phyloP scores from a whole-genome alignment of 2,888 invertebrate species.

The Meloe dianella region DNA sequence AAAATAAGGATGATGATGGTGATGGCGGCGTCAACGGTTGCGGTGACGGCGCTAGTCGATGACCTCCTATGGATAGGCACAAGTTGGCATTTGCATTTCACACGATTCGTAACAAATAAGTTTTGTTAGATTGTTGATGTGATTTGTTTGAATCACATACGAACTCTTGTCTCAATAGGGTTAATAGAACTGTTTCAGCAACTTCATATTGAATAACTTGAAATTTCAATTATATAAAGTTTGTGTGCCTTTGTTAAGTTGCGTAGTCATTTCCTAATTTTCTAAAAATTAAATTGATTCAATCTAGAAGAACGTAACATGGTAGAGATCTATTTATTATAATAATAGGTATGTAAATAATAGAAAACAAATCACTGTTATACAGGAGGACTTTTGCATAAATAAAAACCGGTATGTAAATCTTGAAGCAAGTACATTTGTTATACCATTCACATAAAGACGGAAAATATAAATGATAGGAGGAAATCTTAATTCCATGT shows the following conservation, averaged over 20 bases:
- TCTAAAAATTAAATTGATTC: no score
- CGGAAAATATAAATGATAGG: slow-evolving; percentile 46
- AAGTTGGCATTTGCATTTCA: slow-evolving; percentile 7
- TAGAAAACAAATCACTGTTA: slow-evolving; percentile 6
- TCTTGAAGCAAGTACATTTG: slow-evolving; percentile 42
- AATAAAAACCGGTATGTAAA: slow-evolving; percentile 45
- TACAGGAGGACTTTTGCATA: slow-evolving; percentile 43
- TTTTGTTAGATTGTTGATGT: slow-evolving; percentile 11
- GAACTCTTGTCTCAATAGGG: slow-evolving; percentile 17
- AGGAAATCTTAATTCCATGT: slow-evolving; percentile 49
- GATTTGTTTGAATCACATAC: slow-evolving; percentile 17
- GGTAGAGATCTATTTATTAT: background rate
- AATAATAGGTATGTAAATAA: background rate
- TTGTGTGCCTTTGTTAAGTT: background rate
- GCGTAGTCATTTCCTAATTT: background rate
- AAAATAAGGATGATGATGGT: slow-evolving; percentile 1
- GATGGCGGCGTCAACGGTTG: background rate
- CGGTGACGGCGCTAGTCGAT: background rate
- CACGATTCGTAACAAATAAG: background rate
- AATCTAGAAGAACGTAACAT: no score
- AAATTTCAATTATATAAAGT: background rate
- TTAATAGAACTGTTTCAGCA: slow-evolving; percentile 15
- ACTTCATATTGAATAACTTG: background rate
- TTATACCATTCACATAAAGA: slow-evolving; percentile 41
- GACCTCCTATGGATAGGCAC: slow-evolving; percentile 11